These are phyloP conservation scores for Tridacna crocea DNA, from an alignment of 2,888 invertebrate species.

Conservation along the genomic window DNA sequence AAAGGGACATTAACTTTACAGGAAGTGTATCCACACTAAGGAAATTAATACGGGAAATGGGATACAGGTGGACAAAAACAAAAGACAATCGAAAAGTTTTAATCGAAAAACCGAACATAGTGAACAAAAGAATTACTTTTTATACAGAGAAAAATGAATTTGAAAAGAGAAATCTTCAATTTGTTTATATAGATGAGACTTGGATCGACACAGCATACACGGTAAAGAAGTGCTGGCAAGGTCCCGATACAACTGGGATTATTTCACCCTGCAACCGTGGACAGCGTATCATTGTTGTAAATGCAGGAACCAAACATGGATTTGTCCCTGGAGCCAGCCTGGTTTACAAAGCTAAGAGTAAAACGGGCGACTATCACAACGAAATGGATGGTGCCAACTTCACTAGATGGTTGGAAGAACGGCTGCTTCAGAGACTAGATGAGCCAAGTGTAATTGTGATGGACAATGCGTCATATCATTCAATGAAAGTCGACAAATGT, in stretches of 20 bases:
- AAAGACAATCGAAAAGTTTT: conserved; percentile 33
- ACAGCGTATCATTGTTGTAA: conserved; percentile 37
- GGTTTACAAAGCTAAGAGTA: no score
- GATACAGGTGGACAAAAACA: conserved; percentile 29
- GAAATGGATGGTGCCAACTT: neutral
- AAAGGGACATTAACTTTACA: conserved; percentile 21
- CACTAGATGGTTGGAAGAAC: no score
- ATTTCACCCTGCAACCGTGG: conserved; percentile 24
- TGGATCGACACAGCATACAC: conserved; percentile 42
- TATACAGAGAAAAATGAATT: conserved; percentile 25
- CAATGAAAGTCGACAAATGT: no score
- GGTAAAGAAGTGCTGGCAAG: conserved; percentile 44
- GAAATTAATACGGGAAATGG: conserved; percentile 10
- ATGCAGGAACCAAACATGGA: conserved; percentile 30
- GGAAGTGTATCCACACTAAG: conserved; percentile 8
- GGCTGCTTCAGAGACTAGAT: no score
- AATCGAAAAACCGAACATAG: conserved; percentile 13
- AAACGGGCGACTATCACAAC: neutral
- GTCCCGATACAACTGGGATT: conserved; percentile 8
- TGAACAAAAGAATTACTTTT: conserved; percentile 18
- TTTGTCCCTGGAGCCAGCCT: no score
- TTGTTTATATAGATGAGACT: conserved; percentile 42
- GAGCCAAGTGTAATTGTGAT: no score
- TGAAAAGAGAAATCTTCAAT: conserved; percentile 20
- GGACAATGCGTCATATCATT: no score